Conservation (phyloP, 2,797 vertebrate species). For the Clarias platycephalus region DNA sequence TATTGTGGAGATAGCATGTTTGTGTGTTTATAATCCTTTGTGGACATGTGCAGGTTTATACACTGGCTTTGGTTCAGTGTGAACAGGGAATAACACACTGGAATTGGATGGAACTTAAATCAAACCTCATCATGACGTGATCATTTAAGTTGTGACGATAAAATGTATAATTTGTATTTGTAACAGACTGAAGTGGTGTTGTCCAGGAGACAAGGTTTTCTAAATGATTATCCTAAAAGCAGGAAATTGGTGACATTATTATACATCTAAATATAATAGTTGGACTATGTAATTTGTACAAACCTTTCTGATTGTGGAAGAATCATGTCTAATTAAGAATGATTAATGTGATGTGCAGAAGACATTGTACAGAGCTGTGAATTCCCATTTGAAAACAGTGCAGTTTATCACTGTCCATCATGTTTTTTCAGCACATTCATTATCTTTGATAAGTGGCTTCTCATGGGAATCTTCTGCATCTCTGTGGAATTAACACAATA, state of each 20-base stretch:
- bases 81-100: background rate
- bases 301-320: background rate
- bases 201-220: background rate
- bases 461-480: slow-evolving; percentile 43
- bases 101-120: background rate
- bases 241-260: background rate
- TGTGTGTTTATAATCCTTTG: background rate
- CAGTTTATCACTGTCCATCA: slow-evolving; percentile 43
- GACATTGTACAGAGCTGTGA: slow-evolving; percentile 37
- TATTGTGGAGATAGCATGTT: background rate
- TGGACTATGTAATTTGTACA: slow-evolving; percentile 5
- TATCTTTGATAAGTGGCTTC: slow-evolving; percentile 51
- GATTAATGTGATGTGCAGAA: slow-evolving; percentile 45
- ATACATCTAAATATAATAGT: background rate
- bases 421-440: slow-evolving; percentile 48
- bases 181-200: background rate
- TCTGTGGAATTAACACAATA: slow-evolving; percentile 30
- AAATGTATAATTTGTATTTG: background rate
- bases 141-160: background rate
- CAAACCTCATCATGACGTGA: background rate
- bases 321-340: slow-evolving; percentile 33
- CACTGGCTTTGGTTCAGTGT: background rate
- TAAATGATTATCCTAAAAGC: background rate
- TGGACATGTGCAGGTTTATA: background rate
- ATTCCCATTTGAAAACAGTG: slow-evolving; percentile 37